Base-by-base conservation (phyloP, 2,888 invertebrate species). In the Conus canariensis region DNA sequence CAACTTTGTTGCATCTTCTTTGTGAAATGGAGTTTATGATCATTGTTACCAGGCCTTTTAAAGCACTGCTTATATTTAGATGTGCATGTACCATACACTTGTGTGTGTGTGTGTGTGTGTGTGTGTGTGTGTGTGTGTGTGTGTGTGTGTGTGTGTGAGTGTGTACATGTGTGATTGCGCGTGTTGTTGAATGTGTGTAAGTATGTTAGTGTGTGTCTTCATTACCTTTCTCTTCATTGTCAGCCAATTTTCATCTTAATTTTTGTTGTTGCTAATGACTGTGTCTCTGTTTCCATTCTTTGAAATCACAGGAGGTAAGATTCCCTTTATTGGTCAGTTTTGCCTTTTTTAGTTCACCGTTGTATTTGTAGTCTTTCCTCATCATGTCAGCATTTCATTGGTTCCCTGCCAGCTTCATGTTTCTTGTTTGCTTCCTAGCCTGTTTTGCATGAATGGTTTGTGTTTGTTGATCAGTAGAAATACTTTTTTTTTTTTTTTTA, bases 291-390 rank as follows among this genome's bases (percentile, higher is more conserved):
- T 80, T 80, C n/a, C 80, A 80, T n/a, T 45, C 80, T 85, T 58
- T 85, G 58, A 59, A 83, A 59, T 85, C 58, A 64, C 85, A 85
- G 85, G 85, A 85, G 85, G 85, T 85, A 85, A 85, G 85, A 59
- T 58, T 12, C 45, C 25, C 70, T 87, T 64, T 16, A 64, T 64
- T 64, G 45, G 45, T 45, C 16, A 64, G 16, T 64, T 56, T 87
- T 85, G 25, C 22, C 60, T 60, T 85, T 58, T 19, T 59, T 85
- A 64, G 25, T 67, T 67, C 64, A 67, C 30, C 4, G 16, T 58
- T 83, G n/a, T 83, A 56, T 56, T 5, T 16, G 22, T 58, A 16
- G 56, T 45, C 12, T 4, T 56, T 56, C 25, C 14, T 45, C 56
- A 22, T 70, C 74, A 16, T 56, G 67, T 67, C 67, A 6, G 67